A percentile compares a stretch with the other conserved stretches of the same genome.
These are phyloP conservation scores for Samia ricini DNA, from an alignment of 1,140 invertebrate species.

Conservation along the genomic window DNA sequence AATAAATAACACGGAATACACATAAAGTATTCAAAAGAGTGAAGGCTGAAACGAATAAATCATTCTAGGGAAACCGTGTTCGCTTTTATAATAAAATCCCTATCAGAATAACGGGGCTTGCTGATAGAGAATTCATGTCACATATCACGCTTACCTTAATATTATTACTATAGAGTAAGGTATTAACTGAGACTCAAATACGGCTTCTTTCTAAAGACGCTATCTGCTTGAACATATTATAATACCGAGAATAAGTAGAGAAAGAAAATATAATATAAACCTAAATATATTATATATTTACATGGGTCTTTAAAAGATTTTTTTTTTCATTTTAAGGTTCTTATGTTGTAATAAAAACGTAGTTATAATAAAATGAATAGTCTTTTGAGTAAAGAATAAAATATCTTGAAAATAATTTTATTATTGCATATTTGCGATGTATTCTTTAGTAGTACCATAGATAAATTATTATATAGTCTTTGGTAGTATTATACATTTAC, in stretches of 20 bases:
- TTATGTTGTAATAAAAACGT: too few species aligned
- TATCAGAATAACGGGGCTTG: not conserved
- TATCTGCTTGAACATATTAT: not conserved
- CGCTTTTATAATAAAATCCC: slow-evolving; percentile 1
- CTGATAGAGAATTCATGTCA: not conserved
- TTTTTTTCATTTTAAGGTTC: too few species aligned
- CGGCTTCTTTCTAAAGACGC: not conserved
- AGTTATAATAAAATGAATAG: too few species aligned
- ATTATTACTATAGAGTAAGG: not conserved
- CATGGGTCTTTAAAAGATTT: not conserved
- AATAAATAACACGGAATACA: not conserved
- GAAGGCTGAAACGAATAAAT: not conserved
- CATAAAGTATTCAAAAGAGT: not conserved
- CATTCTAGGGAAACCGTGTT: not conserved
- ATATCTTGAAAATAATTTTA: too few species aligned
- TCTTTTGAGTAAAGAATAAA: too few species aligned
- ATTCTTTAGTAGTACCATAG: too few species aligned
- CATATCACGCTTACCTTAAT: not conserved
- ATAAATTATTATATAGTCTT: too few species aligned
- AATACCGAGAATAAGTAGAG: not conserved
- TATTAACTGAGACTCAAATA: not conserved
- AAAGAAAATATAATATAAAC: not conserved
- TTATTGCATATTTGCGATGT: too few species aligned
- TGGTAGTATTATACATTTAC: too few species aligned
- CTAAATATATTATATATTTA: not conserved